Evolutionary conservation across 92 coral and sea anemone species (phyloP).

Genomic region (Palythoa heliodiscus): DNA sequence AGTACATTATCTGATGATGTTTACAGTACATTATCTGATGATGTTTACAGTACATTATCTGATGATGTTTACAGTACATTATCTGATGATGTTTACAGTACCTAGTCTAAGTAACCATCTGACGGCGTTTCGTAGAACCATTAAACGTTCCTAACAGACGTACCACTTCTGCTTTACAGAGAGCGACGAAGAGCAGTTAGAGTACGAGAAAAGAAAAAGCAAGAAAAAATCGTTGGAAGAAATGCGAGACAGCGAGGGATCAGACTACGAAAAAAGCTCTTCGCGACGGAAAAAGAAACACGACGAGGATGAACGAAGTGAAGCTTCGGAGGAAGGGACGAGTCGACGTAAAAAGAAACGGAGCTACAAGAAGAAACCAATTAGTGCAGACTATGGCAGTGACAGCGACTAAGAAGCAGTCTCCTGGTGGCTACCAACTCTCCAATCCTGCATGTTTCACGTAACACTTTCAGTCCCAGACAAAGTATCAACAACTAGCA

Average conservation of each 20-base stretch:
- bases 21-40: too few relatives aligned
- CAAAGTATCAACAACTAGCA: too few relatives aligned
- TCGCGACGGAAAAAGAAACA: conserved; percentile 55
- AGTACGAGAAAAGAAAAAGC: conserved; percentile 51
- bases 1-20: too few relatives aligned
- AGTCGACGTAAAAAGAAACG: conserved; percentile 81
- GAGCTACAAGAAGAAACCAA: conserved; percentile 95
- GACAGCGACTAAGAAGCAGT: conserved; percentile 67
- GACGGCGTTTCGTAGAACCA: too few relatives aligned
- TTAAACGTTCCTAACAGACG: neutral
- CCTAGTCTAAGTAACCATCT: too few relatives aligned
- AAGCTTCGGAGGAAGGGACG: conserved; percentile 66
- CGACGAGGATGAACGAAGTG: conserved; percentile 57
- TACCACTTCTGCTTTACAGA: conserved; percentile 29
- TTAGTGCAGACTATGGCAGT: conserved; percentile 93
- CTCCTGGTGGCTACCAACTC: neutral
- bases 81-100: too few relatives aligned
- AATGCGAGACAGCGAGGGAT: conserved; percentile 65
- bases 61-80: too few relatives aligned
- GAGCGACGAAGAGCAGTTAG: conserved; percentile 63
- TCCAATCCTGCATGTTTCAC: neutral
- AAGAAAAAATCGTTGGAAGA: conserved; percentile 59
- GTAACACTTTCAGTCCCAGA: neutral
- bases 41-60: too few relatives aligned
- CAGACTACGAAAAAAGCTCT: conserved; percentile 71